phyloP scores from a whole-genome alignment of 2,797 vertebrate genomes.

The Phrynocephalus guinanensis region DNA sequence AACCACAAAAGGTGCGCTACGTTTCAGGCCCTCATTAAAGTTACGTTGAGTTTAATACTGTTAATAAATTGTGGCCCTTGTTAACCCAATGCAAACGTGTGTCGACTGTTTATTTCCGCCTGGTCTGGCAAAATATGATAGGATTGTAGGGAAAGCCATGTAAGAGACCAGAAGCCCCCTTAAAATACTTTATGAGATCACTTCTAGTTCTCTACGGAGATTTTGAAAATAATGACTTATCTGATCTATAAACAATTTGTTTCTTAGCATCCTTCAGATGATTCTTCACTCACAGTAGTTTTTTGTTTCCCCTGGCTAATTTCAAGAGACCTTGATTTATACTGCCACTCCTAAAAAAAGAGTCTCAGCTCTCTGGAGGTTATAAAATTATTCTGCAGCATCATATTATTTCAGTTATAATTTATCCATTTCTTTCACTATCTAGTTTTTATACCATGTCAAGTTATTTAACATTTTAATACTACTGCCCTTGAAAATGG shows the following conservation, averaged over 20 bases:
- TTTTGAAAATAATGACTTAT: constrained; percentile 2
- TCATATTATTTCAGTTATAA: neutral
- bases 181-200: neutral
- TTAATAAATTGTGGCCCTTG: no score
- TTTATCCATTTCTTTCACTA: constrained; percentile 8
- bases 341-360: neutral
- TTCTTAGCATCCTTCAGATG: constrained; percentile 20
- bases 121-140: neutral
- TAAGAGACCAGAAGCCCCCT: neutral
- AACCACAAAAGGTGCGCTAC: no score
- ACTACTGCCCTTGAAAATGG: constrained; percentile 21
- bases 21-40: no score
- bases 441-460: neutral
- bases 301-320: neutral
- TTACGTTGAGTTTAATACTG: no score
- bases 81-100: no score
- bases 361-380: neutral
- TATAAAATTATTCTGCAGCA: constrained; percentile 14
- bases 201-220: neutral
- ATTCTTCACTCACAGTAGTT: neutral
- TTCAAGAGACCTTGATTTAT: constrained; percentile 7
- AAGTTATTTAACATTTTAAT: constrained; percentile 38
- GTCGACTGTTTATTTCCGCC: no score
- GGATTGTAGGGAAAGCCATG: neutral
- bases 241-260: neutral